These are phyloP conservation scores for Acrossocheilus fasciatus DNA, from an alignment of 2,797 vertebrate species.

Conservation along the genomic window DNA sequence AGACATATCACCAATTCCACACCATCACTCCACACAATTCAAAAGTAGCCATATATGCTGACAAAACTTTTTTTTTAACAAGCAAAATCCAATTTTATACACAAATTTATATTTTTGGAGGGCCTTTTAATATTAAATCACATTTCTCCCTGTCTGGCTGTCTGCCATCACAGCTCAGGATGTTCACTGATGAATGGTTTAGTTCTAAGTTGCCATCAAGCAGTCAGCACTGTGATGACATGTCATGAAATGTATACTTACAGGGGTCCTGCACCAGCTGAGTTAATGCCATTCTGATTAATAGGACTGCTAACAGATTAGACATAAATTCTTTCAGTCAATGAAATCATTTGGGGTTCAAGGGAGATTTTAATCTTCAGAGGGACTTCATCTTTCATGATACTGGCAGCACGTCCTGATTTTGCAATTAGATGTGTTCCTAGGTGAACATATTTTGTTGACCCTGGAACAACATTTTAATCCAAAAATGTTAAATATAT, in stretches of 20 bases:
- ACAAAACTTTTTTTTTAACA: too few species aligned
- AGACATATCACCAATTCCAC: too few species aligned
- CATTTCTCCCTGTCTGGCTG: not conserved
- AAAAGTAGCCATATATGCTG: too few species aligned
- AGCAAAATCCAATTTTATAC: too few species aligned
- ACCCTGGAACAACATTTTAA: too few species aligned
- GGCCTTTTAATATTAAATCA: too few species aligned
- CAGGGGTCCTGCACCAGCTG: not conserved
- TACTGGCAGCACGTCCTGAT: not conserved
- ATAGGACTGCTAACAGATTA: not conserved
- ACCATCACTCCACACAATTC: too few species aligned
- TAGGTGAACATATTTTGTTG: too few species aligned
- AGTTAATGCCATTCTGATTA: not conserved
- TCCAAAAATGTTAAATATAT: too few species aligned
- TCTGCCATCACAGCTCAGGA: not conserved
- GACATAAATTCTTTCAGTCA: not conserved
- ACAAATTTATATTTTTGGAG: too few species aligned
- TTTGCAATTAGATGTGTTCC: too few species aligned
- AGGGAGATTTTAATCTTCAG: not conserved
- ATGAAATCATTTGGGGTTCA: not conserved
- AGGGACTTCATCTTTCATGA: not conserved
- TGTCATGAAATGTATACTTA: not conserved
- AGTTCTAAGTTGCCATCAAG: not conserved
- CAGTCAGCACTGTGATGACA: not conserved
- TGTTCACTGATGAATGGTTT: not conserved